These are phyloP conservation scores for Loxodonta africana DNA, from an alignment of 2,113 vertebrate genomes.

Conservation along the genomic window DNA sequence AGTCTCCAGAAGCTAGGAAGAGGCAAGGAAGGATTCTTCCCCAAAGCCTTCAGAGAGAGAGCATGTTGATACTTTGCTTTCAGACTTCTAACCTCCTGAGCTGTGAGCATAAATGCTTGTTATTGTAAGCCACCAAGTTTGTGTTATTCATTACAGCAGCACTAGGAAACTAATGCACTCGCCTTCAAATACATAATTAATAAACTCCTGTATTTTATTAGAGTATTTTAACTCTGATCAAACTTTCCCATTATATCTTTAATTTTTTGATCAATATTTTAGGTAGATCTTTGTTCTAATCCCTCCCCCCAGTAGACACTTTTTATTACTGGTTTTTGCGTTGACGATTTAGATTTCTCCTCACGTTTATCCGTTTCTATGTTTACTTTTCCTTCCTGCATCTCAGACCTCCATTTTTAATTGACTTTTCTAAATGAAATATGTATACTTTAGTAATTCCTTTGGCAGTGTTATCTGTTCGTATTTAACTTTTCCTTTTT, in stretches of 20 bases:
- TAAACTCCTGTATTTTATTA: neutral
- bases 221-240: neutral
- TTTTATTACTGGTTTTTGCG: neutral
- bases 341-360: neutral
- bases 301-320: neutral
- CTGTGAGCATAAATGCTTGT: neutral
- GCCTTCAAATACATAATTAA: neutral
- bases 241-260: neutral
- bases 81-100: neutral
- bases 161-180: no score
- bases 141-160: neutral
- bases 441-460: neutral
- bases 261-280: neutral
- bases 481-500: neutral
- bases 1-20: neutral
- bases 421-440: neutral
- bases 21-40: neutral
- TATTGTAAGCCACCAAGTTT: neutral
- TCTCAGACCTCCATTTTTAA: neutral
- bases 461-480: neutral
- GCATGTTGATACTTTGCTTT: neutral
- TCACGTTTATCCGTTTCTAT: neutral
- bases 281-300: neutral
- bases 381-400: neutral
- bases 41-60: neutral